Evolutionary conservation across 1,140 invertebrate species (phyloP).

Genomic region (Araneus ventricosus): DNA sequence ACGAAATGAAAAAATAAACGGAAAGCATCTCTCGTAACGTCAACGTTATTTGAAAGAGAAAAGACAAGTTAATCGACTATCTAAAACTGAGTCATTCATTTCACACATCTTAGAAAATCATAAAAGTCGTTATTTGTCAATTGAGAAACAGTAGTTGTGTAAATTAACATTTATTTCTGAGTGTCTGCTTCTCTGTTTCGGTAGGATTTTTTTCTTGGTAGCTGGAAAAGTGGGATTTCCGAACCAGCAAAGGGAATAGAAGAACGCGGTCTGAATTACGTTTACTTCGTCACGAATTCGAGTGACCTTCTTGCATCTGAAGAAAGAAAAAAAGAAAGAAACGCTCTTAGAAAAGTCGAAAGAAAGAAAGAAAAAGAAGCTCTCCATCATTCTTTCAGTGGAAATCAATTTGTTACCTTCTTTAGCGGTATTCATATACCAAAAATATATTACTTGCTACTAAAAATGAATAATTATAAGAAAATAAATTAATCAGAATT

Average conservation of each 20-base stretch:
- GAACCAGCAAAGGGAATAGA: background rate
- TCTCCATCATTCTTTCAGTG: conserved; percentile 11
- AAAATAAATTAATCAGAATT: conserved; percentile 14
- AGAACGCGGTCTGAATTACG: conserved; percentile 25
- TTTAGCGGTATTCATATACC: background rate
- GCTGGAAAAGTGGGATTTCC: conserved; percentile 12
- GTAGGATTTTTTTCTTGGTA: background rate
- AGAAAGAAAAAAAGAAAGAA: background rate
- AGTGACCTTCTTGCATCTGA: conserved; percentile 16
- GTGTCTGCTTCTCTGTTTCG: background rate
- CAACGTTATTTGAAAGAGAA: background rate
- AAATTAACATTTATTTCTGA: background rate
- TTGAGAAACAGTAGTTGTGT: background rate
- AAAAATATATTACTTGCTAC: conserved; percentile 27
- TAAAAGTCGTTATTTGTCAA: conserved; percentile 9
- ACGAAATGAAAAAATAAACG: no score
- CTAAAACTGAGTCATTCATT: background rate
- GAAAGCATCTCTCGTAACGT: background rate
- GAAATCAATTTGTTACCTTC: conserved; percentile 37
- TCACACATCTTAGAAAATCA: background rate
- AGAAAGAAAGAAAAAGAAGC: background rate
- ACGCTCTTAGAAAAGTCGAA: conserved; percentile 6
- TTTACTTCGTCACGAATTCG: conserved; percentile 39
- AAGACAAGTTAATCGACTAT: background rate
- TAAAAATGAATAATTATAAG: conserved; percentile 23